Percentiles rank a stretch among this genome's conserved stretches.
Conservation (phyloP, 2,113 vertebrate species). For the Myrmophylax atrothorax region DNA sequence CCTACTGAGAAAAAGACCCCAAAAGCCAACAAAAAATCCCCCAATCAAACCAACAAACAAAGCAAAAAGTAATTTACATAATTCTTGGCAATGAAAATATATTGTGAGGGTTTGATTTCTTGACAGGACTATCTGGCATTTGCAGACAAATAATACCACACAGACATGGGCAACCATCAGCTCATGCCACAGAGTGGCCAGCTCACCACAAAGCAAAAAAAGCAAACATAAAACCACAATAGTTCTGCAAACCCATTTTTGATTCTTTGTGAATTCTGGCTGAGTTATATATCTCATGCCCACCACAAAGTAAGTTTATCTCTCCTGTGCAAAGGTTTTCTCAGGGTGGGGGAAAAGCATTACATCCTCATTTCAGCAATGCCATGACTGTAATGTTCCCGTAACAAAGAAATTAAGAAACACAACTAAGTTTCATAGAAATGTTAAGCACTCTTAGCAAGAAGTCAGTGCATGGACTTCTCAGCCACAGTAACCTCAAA, state of each 20-base stretch:
- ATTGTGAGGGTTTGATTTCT: conserved; percentile 10
- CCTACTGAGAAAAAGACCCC: background rate
- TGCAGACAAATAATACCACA: background rate
- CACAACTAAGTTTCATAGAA: background rate
- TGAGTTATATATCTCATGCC: background rate
- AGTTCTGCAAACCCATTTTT: background rate
- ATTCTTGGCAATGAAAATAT: background rate
- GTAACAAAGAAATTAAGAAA: background rate
- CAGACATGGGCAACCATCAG: background rate
- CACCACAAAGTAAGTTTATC: background rate
- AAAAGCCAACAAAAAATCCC: background rate
- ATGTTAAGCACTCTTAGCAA: background rate
- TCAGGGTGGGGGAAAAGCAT: background rate
- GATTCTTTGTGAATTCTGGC: background rate
- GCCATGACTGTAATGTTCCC: background rate
- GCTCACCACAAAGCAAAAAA: background rate
- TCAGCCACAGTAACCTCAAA: background rate
- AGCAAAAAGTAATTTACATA: conserved; percentile 1
- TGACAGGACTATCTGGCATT: conserved; percentile 22
- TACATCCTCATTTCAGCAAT: background rate
- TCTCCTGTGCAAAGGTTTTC: background rate
- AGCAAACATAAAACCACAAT: background rate
- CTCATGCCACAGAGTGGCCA: background rate
- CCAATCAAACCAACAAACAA: background rate
- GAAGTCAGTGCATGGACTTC: background rate